Evolutionary conservation across 2,888 invertebrate species (phyloP).

Genomic region (Lasioglossum vierecki): DNA sequence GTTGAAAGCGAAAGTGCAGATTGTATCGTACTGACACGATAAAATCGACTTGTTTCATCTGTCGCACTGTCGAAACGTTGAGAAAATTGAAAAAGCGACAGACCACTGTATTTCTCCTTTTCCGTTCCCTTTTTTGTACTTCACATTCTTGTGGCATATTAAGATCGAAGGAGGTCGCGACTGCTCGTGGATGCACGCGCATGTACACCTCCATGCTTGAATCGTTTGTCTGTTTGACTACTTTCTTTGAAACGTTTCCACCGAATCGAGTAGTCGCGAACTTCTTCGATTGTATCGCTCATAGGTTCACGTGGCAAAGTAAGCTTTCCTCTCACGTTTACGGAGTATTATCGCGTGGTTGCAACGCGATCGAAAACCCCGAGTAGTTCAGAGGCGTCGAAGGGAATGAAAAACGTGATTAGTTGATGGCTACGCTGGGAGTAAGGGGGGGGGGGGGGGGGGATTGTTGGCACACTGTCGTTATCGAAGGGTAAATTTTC

Average conservation of each 20-base stretch:
- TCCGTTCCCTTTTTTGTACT: conserved; percentile 58
- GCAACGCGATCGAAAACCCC: conserved; percentile 28
- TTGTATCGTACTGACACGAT: conserved; percentile 33
- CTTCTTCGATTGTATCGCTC: background rate
- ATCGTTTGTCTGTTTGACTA: background rate
- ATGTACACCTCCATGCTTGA: background rate
- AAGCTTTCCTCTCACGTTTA: background rate
- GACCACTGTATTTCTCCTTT: conserved; percentile 39
- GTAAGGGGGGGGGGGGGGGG: conserved; percentile 39
- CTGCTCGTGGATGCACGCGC: background rate
- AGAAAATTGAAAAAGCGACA: conserved; percentile 51
- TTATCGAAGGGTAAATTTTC: conserved; percentile 75
- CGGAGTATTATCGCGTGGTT: conserved; percentile 20
- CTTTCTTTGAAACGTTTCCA: background rate
- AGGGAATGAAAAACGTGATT: conserved; percentile 51
- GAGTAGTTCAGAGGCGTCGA: conserved; percentile 3
- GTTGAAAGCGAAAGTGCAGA: conserved; percentile 18
- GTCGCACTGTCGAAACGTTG: conserved; percentile 50
- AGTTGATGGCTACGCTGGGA: conserved; percentile 62
- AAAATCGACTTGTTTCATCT: conserved; percentile 1
- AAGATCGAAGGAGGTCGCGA: background rate
- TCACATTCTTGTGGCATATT: conserved; percentile 43
- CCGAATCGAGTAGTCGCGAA: background rate
- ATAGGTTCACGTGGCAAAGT: background rate
- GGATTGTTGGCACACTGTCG: conserved; percentile 82